These are phyloP conservation scores for Protodeltote pygarga DNA, from an alignment of 2,888 invertebrate genomes.

Conservation along the genomic window DNA sequence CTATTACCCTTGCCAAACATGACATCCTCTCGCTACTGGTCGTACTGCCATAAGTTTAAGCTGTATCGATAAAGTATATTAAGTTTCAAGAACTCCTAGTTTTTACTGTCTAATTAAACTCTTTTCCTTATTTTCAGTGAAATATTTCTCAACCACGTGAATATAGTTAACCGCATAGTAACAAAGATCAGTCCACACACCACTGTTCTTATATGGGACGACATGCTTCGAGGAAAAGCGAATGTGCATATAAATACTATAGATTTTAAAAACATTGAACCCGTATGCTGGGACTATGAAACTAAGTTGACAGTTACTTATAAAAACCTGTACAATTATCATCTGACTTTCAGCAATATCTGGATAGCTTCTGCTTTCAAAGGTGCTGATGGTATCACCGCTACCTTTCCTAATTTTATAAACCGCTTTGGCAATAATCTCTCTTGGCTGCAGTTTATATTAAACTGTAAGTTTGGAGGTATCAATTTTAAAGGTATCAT, in stretches of 20 bases:
- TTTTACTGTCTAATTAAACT: not conserved
- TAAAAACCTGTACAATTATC: conserved; percentile 60
- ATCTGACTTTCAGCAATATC: conserved; percentile 87
- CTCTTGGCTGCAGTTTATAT: conserved; percentile 89
- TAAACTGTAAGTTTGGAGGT: conserved; percentile 77
- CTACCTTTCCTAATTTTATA: conserved; percentile 84
- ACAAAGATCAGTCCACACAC: conserved; percentile 79
- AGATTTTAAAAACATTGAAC: conserved; percentile 85
- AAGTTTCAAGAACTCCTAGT: too few relatives aligned
- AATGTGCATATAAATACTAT: conserved; percentile 74
- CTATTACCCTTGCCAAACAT: too few relatives aligned
- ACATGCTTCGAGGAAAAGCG: conserved; percentile 89
- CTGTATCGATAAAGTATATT: too few relatives aligned
- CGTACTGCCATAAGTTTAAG: too few relatives aligned
- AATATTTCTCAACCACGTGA: conserved; percentile 89
- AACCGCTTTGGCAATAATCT: conserved; percentile 91
- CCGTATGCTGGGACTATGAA: conserved; percentile 92
- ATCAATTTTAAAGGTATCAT: conserved; percentile 88
- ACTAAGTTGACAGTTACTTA: too few relatives aligned
- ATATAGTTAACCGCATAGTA: conserved; percentile 80
- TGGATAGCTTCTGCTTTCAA: conserved; percentile 96
- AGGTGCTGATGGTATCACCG: conserved; percentile 88
- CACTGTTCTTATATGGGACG: conserved; percentile 92
- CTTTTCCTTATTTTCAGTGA: conserved; percentile 68
- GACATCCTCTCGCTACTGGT: too few relatives aligned